These are phyloP conservation scores for Urocynchramus pylzowi DNA, from an alignment of 2,113 vertebrate species.

Conservation along the genomic window DNA sequence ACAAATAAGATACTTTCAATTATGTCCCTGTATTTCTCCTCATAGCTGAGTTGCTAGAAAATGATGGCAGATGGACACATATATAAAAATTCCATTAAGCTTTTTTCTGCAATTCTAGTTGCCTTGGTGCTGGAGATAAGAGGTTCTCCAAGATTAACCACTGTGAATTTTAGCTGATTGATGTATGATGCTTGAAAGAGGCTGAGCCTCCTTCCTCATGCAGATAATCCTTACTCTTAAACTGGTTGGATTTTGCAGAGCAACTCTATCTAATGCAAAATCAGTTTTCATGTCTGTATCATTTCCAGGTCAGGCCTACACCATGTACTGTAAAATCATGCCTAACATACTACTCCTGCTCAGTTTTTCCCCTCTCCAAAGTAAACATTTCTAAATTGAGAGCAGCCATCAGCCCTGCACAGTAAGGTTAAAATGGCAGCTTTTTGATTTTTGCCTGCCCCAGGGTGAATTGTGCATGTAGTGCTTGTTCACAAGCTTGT, in stretches of 20 bases:
- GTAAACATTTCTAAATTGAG: background rate
- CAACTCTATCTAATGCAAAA: background rate
- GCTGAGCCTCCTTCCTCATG: background rate
- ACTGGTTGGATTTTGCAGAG: background rate
- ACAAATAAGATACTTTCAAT: background rate
- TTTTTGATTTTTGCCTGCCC: background rate
- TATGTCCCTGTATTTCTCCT: background rate
- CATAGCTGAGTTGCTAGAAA: background rate
- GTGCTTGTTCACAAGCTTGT: background rate
- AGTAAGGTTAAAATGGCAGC: background rate
- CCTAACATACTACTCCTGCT: background rate
- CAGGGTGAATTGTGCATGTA: background rate
- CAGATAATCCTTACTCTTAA: slow-evolving; percentile 10
- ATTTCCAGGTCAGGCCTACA: background rate
- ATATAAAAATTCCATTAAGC: background rate
- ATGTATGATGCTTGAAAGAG: slow-evolving; percentile 3
- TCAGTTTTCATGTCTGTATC: background rate
- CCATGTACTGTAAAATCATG: background rate
- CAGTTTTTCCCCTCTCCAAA: background rate
- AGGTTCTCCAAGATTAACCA: slow-evolving; percentile 21
- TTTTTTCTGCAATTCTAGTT: background rate
- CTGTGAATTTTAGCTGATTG: slow-evolving; percentile 34
- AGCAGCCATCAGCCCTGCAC: background rate
- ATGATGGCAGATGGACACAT: background rate
- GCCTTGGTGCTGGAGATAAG: background rate